Evolutionary conservation across 2,888 invertebrate genomes (phyloP).

Genomic region (Subacronicta megacephala): DNA sequence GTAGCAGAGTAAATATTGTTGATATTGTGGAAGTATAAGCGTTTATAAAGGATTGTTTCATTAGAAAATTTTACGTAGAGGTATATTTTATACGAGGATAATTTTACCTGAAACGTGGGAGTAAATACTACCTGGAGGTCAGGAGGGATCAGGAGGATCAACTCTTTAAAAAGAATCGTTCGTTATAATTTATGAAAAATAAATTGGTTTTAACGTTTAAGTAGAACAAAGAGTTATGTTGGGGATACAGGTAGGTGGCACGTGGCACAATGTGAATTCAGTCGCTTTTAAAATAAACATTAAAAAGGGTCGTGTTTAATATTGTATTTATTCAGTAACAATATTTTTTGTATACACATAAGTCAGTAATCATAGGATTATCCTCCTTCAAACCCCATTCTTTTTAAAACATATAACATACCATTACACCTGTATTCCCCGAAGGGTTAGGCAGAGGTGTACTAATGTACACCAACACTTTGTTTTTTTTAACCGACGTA

Average conservation of each 20-base stretch:
- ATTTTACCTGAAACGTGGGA: slow-evolving; percentile 46
- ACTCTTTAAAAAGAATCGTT: slow-evolving; percentile 42
- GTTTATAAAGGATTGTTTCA: slow-evolving; percentile 37
- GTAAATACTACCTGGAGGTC: slow-evolving; percentile 51
- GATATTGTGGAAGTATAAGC: slow-evolving; percentile 2
- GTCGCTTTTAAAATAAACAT: slow-evolving; percentile 34
- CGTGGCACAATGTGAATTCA: slow-evolving; percentile 25
- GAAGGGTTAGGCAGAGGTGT: too few relatives aligned
- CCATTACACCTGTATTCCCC: too few relatives aligned
- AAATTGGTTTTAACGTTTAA: slow-evolving; percentile 53
- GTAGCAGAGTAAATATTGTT: slow-evolving; percentile 17
- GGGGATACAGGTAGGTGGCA: slow-evolving; percentile 15
- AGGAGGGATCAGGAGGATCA: slow-evolving; percentile 38
- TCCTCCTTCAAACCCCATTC: too few relatives aligned
- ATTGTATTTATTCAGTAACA: slow-evolving; percentile 22
- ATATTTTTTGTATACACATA: slow-evolving; percentile 20
- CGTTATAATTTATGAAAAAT: slow-evolving; percentile 50
- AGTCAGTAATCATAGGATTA: not conserved
- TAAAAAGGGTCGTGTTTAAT: slow-evolving; percentile 26
- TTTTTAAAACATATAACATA: too few relatives aligned
- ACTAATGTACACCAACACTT: too few relatives aligned
- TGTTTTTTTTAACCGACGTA: too few relatives aligned
- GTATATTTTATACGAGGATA: slow-evolving; percentile 47
- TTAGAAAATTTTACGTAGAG: slow-evolving; percentile 49
- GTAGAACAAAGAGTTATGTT: slow-evolving; percentile 47